Conservation (phyloP, 2,888 invertebrate species). For the Heliothis peltigera region DNA sequence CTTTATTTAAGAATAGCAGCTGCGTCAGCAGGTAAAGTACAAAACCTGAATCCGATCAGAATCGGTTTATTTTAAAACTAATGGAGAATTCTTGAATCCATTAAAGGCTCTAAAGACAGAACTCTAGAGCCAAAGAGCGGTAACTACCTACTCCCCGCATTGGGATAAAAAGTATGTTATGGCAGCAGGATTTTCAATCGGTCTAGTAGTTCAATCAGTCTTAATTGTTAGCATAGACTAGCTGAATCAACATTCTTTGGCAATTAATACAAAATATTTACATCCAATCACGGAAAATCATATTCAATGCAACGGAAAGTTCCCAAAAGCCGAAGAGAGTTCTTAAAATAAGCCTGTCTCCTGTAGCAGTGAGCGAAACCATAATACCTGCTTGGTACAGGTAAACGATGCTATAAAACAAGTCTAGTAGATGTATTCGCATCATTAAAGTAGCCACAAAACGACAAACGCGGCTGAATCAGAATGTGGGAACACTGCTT, state of each 20-base stretch:
- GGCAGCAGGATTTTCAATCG: no score
- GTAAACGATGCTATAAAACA: slow-evolving; percentile 28
- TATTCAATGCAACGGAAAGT: slow-evolving; percentile 13
- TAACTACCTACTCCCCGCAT: no score
- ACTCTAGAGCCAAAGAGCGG: no score
- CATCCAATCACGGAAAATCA: background rate
- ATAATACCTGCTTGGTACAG: slow-evolving; percentile 7
- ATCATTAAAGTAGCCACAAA: slow-evolving; percentile 31
- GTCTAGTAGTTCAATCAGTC: no score
- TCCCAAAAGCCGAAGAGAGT: slow-evolving; percentile 5
- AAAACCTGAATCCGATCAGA: no score
- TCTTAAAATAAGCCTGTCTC: slow-evolving; percentile 9
- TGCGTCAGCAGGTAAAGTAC: no score
- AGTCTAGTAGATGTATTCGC: slow-evolving; percentile 12
- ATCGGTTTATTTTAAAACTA: no score
- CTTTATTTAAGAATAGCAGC: no score
- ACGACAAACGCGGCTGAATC: slow-evolving; percentile 7
- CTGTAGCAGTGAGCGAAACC: background rate
- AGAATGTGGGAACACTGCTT: slow-evolving; percentile 13
- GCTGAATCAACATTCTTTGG: background rate
- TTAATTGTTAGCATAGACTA: no score
- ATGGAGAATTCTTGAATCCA: background rate
- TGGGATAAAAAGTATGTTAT: no score
- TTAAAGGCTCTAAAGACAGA: no score
- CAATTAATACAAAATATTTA: background rate